Percentiles rank a stretch among this genome's conserved stretches.
Conservation (phyloP, 92 coral and sea anemone species). For the Palythoa heliodiscus region DNA sequence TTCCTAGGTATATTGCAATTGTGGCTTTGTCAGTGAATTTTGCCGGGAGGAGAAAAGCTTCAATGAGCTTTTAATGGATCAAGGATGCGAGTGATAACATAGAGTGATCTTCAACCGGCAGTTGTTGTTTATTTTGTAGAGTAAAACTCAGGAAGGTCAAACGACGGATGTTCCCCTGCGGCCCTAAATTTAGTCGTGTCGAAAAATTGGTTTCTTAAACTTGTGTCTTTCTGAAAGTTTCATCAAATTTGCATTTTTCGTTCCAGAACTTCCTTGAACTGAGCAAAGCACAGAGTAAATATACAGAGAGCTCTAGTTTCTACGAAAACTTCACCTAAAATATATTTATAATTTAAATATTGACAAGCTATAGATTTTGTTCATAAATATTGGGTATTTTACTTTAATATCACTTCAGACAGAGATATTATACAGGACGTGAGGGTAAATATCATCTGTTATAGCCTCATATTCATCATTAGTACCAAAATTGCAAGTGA, state of each 20-base stretch:
- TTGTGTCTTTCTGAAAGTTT: conserved; percentile 8
- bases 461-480: conserved; percentile 5
- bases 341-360: conserved; percentile 27
- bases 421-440: neutral
- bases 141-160: conserved; percentile 38
- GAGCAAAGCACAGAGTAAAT: neutral
- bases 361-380: conserved; percentile 21
- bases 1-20: neutral
- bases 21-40: conserved; percentile 20
- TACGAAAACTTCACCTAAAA: conserved; percentile 17
- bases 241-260: neutral
- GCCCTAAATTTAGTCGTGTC: conserved; percentile 1
- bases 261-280: neutral
- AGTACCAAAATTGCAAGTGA: neutral
- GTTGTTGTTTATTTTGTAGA: conserved; percentile 33
- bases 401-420: neutral
- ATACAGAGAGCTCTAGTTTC: neutral
- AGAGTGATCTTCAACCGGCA: conserved; percentile 36
- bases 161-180: neutral
- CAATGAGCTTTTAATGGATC: conserved; percentile 48
- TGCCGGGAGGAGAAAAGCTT: conserved; percentile 33
- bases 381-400: conserved; percentile 9
- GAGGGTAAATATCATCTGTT: conserved; percentile 1
- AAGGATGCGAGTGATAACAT: conserved; percentile 39
- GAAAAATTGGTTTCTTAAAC: conserved; percentile 1